Percentiles rank a stretch among this genome's conserved stretches.
These are phyloP conservation scores for Gallinago stenura DNA, from an alignment of 2,797 vertebrate genomes.

Conservation along the genomic window DNA sequence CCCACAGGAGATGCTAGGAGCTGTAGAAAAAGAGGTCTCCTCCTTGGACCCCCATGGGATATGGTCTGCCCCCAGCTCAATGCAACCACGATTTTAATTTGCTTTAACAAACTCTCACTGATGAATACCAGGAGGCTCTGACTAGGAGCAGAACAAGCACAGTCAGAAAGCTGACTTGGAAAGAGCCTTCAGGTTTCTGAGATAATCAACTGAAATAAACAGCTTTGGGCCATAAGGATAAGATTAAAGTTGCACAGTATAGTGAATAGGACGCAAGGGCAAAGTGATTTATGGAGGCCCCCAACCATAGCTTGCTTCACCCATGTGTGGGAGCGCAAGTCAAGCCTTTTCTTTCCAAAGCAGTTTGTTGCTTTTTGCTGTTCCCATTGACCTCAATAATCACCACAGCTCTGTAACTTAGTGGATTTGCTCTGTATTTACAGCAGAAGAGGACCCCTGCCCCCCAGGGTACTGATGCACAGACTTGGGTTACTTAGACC, in stretches of 20 bases:
- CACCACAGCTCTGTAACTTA: not conserved
- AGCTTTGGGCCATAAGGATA: not conserved
- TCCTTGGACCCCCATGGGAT: not conserved
- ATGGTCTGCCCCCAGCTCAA: not conserved
- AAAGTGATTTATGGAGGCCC: not conserved
- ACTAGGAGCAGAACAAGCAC: not conserved
- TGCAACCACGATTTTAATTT: not conserved
- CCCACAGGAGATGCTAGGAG: not conserved
- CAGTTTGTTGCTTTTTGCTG: not conserved
- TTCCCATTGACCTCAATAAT: not conserved
- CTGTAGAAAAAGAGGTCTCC: not conserved
- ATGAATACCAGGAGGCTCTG: not conserved
- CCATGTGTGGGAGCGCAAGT: not conserved
- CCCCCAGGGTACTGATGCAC: accelerated
- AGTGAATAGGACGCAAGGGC: not conserved
- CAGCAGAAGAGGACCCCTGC: not conserved
- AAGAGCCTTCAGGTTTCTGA: not conserved
- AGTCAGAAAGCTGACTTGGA: not conserved
- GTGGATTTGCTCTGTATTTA: not conserved
- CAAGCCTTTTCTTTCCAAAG: not conserved
- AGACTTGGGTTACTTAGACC: not conserved
- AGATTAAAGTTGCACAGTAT: not conserved
- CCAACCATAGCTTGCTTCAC: not conserved
- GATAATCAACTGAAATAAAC: not conserved
- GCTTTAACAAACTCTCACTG: not conserved